Evolutionary conservation across 2,888 invertebrate species (phyloP).

Genomic region (Deladenus siricidicola): DNA sequence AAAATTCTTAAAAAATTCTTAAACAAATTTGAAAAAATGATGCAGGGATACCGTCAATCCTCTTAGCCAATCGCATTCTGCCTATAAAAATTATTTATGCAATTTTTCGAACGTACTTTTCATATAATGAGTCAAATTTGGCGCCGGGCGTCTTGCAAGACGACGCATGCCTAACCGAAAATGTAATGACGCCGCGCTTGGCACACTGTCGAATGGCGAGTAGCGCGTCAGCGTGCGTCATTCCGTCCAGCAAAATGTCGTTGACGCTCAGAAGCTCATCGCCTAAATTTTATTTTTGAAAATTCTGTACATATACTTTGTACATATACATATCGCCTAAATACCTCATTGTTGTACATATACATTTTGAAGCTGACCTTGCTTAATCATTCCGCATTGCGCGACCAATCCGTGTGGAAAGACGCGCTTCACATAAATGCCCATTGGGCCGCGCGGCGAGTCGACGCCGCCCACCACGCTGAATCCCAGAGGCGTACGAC

Average conservation of each 20-base stretch:
- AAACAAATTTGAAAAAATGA: no score
- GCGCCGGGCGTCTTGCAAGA: no score
- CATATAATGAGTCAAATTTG: no score
- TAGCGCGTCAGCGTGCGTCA: slow-evolving; percentile 30
- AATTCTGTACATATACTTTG: background rate
- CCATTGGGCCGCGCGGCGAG: slow-evolving; percentile 38
- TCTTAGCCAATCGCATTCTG: no score
- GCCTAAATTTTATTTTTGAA: slow-evolving; percentile 21
- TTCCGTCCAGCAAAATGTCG: slow-evolving; percentile 21
- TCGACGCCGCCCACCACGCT: slow-evolving; percentile 34
- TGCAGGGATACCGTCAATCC: no score
- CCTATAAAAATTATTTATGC: no score
- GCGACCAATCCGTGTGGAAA: slow-evolving; percentile 35
- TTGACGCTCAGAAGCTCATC: slow-evolving; percentile 31
- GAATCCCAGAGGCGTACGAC: slow-evolving; percentile 26
- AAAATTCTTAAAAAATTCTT: no score
- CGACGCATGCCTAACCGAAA: no score
- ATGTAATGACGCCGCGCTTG: slow-evolving; percentile 23
- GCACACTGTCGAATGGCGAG: slow-evolving; percentile 16
- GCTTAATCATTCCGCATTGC: slow-evolving; percentile 27
- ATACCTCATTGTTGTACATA: no score
- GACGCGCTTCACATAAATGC: slow-evolving; percentile 34
- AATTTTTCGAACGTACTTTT: no score
- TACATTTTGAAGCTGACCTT: slow-evolving; percentile 19
- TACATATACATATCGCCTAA: no score